Percentiles rank a stretch among this genome's conserved stretches.
Conservation (phyloP, 2,797 vertebrate genomes). For the Crenichthys baileyi region DNA sequence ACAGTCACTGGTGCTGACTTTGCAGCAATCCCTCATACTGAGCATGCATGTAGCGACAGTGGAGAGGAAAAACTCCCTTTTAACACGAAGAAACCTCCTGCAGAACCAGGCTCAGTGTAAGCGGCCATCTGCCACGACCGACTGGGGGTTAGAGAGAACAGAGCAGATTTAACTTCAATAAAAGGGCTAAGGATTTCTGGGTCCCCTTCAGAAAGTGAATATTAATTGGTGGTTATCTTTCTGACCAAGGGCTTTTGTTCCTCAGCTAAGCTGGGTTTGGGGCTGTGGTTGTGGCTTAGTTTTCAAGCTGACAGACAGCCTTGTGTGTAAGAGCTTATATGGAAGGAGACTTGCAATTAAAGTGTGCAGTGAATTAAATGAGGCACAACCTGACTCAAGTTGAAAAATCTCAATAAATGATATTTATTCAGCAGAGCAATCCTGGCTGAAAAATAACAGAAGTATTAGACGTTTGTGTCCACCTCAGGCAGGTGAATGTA, state of each 20-base stretch:
- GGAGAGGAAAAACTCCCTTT: too few relatives aligned
- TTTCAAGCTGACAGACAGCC: neutral
- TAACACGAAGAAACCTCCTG: too few relatives aligned
- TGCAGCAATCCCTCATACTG: too few relatives aligned
- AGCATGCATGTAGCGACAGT: too few relatives aligned
- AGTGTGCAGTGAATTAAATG: neutral
- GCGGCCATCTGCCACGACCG: too few relatives aligned
- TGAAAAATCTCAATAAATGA: neutral
- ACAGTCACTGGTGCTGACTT: too few relatives aligned
- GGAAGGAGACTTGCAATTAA: neutral
- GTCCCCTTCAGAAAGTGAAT: constrained; percentile 5
- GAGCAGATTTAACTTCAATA: neutral
- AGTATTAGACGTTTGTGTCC: neutral
- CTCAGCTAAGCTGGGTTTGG: neutral
- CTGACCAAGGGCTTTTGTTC: neutral
- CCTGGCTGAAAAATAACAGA: neutral
- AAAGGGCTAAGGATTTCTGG: neutral
- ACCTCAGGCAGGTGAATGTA: neutral
- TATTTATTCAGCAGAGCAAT: neutral
- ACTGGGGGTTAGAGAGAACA: too few relatives aligned
- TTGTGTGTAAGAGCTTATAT: neutral
- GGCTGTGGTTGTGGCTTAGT: constrained; percentile 2
- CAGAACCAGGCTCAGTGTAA: too few relatives aligned
- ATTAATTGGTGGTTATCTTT: constrained; percentile 2
- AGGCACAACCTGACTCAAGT: neutral